Evolutionary conservation across 64 coral and sea anemone genomes (phyloP), one percentile per base, ranked within the genome.

Genomic region (Pachyseris speciosa): DNA sequence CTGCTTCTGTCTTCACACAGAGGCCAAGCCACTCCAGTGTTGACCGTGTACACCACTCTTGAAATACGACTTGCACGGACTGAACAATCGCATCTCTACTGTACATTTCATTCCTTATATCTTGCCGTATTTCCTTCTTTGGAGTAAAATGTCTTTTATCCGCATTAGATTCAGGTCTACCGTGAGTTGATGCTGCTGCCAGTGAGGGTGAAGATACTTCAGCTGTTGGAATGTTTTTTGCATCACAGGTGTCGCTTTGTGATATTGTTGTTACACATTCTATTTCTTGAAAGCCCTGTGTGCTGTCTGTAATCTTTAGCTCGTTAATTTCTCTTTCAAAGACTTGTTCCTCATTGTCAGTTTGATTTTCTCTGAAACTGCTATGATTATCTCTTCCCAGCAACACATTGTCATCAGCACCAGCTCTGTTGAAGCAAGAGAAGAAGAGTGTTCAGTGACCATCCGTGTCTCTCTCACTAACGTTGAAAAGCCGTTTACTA

Each of bases 21-120:
- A 61, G 33, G 17, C 77, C 52, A 11, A 80, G 53, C 59, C 37
- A 40, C 34, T 80, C 32, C 2, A 80, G 12, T 9, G 77, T 80
- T 37, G 52, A 80, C 36, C 38, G 77, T 0, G 77, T 80, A 57
- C 51, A 61, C 77, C 76, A 80, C 32, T 80, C 51, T 25, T 80
- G 77, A 38, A 80, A 61, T 31, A 80, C 51, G 1, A 2, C 9
- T 39, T 26, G 51, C n/a, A 60, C 77, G 16, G 77, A 80, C 6
- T 80, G 51, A 60, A 80, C 37, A 0, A 41, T 40, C 0, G 16
- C 25, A n/a, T 80, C 77, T 60, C 47, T 59, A 25, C 32, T 60
- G 1, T 38, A 9, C 0, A 8, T 37, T 9, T 33, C 9, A 7
- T 27, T 37, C 2, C 20, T 44, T 42, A 24, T 26, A 1, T 44